A percentile compares a stretch with the other conserved stretches of the same genome.
Conservation (phyloP, 1,140 invertebrate genomes). For the Drosophila seguyi region DNA sequence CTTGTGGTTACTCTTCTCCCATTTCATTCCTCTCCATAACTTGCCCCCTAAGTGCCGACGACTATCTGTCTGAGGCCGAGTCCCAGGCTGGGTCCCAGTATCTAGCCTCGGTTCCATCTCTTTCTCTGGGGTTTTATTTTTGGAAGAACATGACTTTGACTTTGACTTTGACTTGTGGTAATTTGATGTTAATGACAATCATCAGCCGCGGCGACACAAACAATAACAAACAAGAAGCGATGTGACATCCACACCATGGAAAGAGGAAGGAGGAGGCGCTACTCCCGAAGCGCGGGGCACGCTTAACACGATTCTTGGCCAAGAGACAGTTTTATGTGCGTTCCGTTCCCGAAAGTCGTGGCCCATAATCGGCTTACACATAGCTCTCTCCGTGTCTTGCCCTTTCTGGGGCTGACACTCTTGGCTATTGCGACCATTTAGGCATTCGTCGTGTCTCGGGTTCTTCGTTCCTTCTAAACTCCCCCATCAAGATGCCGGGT, state of each 20-base stretch:
- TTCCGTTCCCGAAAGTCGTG: constrained; percentile 56
- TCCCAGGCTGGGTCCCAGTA: background rate
- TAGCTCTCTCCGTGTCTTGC: constrained; percentile 32
- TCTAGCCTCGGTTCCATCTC: background rate
- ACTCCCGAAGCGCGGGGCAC: constrained; percentile 25
- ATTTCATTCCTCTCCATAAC: constrained; percentile 49
- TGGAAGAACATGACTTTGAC: constrained; percentile 77
- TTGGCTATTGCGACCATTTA: constrained; percentile 43
- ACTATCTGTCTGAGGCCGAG: constrained; percentile 56
- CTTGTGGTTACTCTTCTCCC: constrained; percentile 54
- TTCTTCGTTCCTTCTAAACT: constrained; percentile 41
- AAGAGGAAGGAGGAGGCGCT: background rate
- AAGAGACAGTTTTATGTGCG: constrained; percentile 52
- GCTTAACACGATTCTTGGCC: constrained; percentile 69
- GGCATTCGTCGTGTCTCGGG: constrained; percentile 72
- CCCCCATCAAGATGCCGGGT: constrained; percentile 71
- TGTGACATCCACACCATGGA: constrained; percentile 64
- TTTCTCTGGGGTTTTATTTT: constrained; percentile 40
- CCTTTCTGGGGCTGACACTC: constrained; percentile 44
- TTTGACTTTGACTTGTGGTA: constrained; percentile 82
- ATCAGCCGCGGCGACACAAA: constrained; percentile 65
- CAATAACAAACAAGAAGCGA: constrained; percentile 31
- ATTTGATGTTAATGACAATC: constrained; percentile 83
- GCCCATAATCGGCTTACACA: constrained; percentile 71
- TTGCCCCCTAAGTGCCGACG: constrained; percentile 62